Conservation (phyloP, 2,113 vertebrate genomes). For the Mormoops blainvillei region DNA sequence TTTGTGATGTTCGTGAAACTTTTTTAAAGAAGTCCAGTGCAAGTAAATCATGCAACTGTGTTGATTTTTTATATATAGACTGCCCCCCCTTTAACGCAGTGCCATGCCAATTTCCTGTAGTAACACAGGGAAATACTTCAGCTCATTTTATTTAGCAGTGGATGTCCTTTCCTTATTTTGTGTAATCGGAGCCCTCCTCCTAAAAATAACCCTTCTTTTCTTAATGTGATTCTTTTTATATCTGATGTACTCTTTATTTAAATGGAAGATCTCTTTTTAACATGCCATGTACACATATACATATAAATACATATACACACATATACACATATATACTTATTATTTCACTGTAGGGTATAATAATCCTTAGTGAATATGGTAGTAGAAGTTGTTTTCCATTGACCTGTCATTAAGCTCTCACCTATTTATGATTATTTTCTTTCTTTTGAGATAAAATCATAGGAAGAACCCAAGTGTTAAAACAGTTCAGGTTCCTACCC, state of each 20-base stretch:
- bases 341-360: neutral
- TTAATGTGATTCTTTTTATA: slow-evolving; percentile 57
- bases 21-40: slow-evolving; percentile 26
- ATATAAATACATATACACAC: no score
- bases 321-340: neutral
- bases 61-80: slow-evolving; percentile 42
- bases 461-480: neutral
- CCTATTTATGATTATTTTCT: neutral
- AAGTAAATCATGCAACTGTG: slow-evolving; percentile 35
- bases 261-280: neutral
- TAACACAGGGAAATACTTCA: slow-evolving; percentile 36
- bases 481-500: neutral
- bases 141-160: slow-evolving; percentile 32
- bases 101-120: slow-evolving; percentile 33
- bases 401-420: neutral
- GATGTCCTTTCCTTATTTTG: slow-evolving; percentile 56
- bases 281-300: neutral
- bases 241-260: slow-evolving; percentile 33
- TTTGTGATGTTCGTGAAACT: slow-evolving; percentile 65
- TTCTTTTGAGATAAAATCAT: neutral
- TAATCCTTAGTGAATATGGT: neutral
- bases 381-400: neutral
- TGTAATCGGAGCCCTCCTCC: slow-evolving; percentile 49
- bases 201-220: slow-evolving; percentile 67
- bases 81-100: neutral